Evolutionary conservation across 2,797 vertebrate species (phyloP).

Genomic region (Percopsis omiscomaycus): DNA sequence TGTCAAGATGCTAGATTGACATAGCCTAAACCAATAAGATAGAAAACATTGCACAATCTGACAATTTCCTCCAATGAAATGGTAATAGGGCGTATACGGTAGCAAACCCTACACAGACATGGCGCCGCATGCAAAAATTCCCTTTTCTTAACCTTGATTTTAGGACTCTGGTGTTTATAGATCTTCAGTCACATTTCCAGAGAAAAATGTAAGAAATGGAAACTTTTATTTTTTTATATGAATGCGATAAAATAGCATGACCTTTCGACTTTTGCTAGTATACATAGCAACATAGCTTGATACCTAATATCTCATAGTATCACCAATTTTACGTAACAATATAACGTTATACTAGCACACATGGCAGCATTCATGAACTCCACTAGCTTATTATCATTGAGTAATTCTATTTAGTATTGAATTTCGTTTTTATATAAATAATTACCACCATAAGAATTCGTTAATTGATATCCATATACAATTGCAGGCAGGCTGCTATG

Average conservation of each 20-base stretch:
- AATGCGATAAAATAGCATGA: background rate
- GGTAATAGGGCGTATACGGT: background rate
- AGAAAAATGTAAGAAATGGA: constrained; percentile 70
- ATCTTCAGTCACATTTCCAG: background rate
- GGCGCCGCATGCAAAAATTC: constrained; percentile 30
- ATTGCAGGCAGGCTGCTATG: constrained; percentile 89
- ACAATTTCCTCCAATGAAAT: constrained; percentile 46
- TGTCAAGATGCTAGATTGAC: constrained; percentile 25
- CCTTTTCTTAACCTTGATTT: constrained; percentile 51
- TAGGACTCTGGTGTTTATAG: constrained; percentile 16
- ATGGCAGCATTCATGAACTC: no score
- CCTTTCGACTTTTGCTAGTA: background rate
- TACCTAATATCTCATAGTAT: no score
- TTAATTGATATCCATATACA: background rate
- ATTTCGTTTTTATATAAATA: no score
- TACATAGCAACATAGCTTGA: no score
- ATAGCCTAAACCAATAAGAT: constrained; percentile 54
- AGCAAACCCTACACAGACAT: constrained; percentile 1
- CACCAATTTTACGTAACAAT: no score
- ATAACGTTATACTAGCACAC: no score
- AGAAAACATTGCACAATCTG: background rate
- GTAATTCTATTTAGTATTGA: no score
- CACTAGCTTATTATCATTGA: no score
- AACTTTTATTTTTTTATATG: background rate
- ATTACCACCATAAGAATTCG: background rate